These are phyloP conservation scores for Stegodyphus mimosarum DNA, from an alignment of 1,140 invertebrate genomes.

Conservation along the genomic window DNA sequence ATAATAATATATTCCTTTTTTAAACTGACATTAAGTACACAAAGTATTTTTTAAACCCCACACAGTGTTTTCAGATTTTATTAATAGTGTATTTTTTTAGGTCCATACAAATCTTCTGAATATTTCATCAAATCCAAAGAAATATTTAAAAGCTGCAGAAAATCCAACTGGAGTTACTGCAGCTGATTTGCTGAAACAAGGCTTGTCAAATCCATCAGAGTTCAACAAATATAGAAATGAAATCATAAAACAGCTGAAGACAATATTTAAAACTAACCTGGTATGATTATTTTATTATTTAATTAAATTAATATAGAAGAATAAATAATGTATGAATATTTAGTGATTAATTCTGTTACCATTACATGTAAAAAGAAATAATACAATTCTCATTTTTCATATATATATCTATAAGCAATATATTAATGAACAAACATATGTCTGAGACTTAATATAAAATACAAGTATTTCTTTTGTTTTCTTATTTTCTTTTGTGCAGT, in stretches of 20 bases:
- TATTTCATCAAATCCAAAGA: constrained; percentile 42
- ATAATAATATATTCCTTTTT: no score
- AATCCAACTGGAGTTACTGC: constrained; percentile 18
- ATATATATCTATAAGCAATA: no score
- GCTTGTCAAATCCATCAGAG: constrained; percentile 5
- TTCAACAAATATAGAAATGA: constrained; percentile 15
- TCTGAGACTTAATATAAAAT: no score
- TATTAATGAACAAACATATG: no score
- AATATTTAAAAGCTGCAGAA: constrained; percentile 36
- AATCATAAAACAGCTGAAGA: constrained; percentile 8
- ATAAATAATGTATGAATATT: no score
- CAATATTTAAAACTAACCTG: constrained; percentile 42
- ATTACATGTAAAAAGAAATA: no score
- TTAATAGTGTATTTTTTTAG: constrained; percentile 25
- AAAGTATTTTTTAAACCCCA: not conserved
- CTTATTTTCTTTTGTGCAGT: no score
- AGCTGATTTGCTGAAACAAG: constrained; percentile 12
- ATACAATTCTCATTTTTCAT: no score
- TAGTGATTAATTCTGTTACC: no score
- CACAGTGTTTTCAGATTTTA: not conserved
- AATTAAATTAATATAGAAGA: no score
- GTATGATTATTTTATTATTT: constrained; percentile 1
- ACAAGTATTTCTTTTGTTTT: no score
- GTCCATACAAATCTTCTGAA: constrained; percentile 34
- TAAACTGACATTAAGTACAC: no score